A percentile compares a stretch with the other conserved stretches of the same genome.
Conservation (phyloP, 2,888 invertebrate species). For the Galerucella pusilla region DNA sequence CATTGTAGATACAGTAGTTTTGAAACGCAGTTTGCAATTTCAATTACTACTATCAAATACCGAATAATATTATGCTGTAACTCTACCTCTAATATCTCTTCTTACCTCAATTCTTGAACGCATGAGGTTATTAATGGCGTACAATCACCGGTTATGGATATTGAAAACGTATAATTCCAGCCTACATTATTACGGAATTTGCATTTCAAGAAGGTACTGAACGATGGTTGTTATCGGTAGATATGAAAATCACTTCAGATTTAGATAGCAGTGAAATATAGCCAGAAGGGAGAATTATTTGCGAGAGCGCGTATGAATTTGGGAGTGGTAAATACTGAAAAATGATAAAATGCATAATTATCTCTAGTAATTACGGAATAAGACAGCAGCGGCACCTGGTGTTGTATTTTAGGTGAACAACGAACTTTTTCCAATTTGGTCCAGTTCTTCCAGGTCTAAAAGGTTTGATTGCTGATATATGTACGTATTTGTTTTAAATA, state of each 20-base stretch:
- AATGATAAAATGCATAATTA: neutral
- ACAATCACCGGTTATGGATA: constrained; percentile 32
- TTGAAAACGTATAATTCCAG: constrained; percentile 31
- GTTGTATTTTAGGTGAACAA: no score
- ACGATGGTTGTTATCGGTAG: constrained; percentile 23
- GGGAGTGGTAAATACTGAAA: constrained; percentile 1
- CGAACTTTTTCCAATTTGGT: no score
- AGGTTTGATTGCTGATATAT: no score
- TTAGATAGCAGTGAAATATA: constrained; percentile 21
- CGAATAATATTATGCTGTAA: no score
- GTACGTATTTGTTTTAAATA: no score
- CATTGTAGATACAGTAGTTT: no score
- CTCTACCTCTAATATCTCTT: neutral
- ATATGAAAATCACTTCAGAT: constrained; percentile 24
- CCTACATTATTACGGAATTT: constrained; percentile 12
- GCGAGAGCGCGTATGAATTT: neutral
- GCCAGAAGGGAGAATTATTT: constrained; percentile 1
- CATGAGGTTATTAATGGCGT: constrained; percentile 25
- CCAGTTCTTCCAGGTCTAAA: no score
- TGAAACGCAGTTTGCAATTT: no score
- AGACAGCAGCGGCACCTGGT: no score
- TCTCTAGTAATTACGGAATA: no score
- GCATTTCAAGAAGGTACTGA: constrained; percentile 32
- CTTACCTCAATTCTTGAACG: constrained; percentile 13
- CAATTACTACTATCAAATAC: constrained; percentile 3